Base-by-base conservation (phyloP, 2,113 vertebrate genomes). In the Sinocyclocheilus anshuiensis region DNA sequence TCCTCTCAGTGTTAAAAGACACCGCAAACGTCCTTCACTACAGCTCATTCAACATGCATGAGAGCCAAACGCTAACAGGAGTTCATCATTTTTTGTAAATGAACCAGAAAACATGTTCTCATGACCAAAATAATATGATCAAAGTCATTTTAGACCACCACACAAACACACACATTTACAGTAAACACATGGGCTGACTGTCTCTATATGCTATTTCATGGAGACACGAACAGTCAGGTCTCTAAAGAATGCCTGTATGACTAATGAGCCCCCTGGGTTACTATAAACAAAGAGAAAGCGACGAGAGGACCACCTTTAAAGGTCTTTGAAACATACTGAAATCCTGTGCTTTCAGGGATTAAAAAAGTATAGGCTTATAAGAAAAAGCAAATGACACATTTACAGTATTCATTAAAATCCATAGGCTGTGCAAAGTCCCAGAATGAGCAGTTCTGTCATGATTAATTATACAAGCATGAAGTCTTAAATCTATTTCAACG, bases 401-500 rank as follows among this genome's bases (percentile, higher is more conserved):
- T 89, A 91, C 88, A 89, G 80, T 29, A 55, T 88, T 88, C 83
- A 90, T 91, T 90, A 87, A 87, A 90, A 92, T 87, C 78, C 90
- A 89, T 78, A 84, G 78, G 84, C 85, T 78, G 6, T 39, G 29
- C 84, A 84, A 33, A 71, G 78, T 67, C 84, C 86, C 75, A 83
- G 50, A 82, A 78, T 83, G 84, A 88, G 89, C 89, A 39, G 42
- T 82, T 86, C 89, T 92, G 85, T 87, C 90, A 87, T 90, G 85
- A 93, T 91, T 89, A 90, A 92, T 92, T 93, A 90, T 87, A 90
- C 63, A 69, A 85, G 81, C 90, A 87, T 90, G 50, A 87, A 84
- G 87, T 88, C 84, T 88, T 88, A 86, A 90, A 91, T 89, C 88
- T 63, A 78, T 90, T 92, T 90, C 86, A 0, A 2, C 57, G 67